Percentiles rank a stretch among this genome's conserved stretches.
Evolutionary conservation across 2,888 invertebrate genomes (phyloP).

Genomic region (Amphipoea oculea): DNA sequence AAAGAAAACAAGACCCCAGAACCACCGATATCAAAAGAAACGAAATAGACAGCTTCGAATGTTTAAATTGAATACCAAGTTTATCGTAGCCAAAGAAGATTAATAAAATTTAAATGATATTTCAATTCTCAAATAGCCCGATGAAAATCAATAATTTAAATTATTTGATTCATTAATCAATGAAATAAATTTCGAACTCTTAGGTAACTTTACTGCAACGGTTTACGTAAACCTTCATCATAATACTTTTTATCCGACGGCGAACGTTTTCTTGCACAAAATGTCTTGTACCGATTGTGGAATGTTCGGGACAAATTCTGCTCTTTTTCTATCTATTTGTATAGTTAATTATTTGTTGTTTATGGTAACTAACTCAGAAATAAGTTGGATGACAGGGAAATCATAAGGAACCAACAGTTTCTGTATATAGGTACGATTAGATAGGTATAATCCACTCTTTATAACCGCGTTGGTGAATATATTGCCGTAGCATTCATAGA

Average conservation of each 20-base stretch:
- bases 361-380: not conserved
- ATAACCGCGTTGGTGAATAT: too few species aligned
- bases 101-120: not conserved
- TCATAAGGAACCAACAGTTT: not conserved
- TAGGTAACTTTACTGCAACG: slow-evolving; percentile 54
- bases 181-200: slow-evolving; percentile 42
- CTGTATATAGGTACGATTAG: not conserved
- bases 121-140: not conserved
- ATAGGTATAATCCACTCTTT: not conserved
- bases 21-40: not conserved
- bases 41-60: not conserved
- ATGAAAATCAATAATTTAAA: slow-evolving; percentile 6
- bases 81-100: not conserved
- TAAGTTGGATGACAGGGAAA: not conserved
- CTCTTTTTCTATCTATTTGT: not conserved
- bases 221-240: slow-evolving; percentile 61
- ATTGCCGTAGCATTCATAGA: not conserved
- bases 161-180: slow-evolving; percentile 25
- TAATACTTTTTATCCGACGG: slow-evolving; percentile 60
- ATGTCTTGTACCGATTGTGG: slow-evolving; percentile 28
- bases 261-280: slow-evolving; percentile 50
- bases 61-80: not conserved
- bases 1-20: not conserved
- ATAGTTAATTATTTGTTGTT: not conserved
- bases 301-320: slow-evolving; percentile 31